Base-by-base conservation (phyloP, 2,888 invertebrate species). In the Galerucella calmariensis region DNA sequence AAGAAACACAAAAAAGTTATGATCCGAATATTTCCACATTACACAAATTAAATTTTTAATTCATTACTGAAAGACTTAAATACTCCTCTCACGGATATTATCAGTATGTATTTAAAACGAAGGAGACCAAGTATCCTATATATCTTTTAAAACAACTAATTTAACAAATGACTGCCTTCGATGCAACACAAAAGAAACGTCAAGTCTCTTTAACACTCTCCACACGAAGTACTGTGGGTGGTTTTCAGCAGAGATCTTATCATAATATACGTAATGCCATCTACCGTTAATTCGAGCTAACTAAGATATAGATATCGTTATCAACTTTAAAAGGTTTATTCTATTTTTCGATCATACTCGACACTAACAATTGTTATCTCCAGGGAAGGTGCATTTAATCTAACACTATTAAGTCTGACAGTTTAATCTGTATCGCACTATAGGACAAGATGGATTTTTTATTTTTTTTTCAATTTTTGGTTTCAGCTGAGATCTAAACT, bases 201-300 rank as follows among this genome's bases (percentile, higher is more conserved):
- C 63, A 46, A 65, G 20, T 44, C 44, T 41, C 62, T 65, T 58
- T 65, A 65, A 65, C 63, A 65, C 63, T 65, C 46, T 46, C 16
- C 11, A 46, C 63, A 65, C 46, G 46, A 46, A 20, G 46, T 65
- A 20, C 63, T 46, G 68, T 68, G 68, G 68, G 63, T 65, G 63
- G 63, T 44, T 65, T 65, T 65, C 63, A 65, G 63, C 68, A 68
- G 46, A 58, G 41, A 41, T 41, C 14, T 68, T 68, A 68, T 68
- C 68, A 14, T 20, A 20, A 65, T 20, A 44, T 44, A 20, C 10
- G 48, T 66, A 46, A 58, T 68, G 68, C 68, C 68, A 68, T 68
- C 68, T 68, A 68, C 44, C 68, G 68, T 68, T 68, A 68, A 20
- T 46, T 46, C 16, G 44, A 41, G 44, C 10, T 16, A 44, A 65